Conservation (phyloP, 37 sponge, comb jelly and placozoan genomes). For the Halichondria panicea region DNA sequence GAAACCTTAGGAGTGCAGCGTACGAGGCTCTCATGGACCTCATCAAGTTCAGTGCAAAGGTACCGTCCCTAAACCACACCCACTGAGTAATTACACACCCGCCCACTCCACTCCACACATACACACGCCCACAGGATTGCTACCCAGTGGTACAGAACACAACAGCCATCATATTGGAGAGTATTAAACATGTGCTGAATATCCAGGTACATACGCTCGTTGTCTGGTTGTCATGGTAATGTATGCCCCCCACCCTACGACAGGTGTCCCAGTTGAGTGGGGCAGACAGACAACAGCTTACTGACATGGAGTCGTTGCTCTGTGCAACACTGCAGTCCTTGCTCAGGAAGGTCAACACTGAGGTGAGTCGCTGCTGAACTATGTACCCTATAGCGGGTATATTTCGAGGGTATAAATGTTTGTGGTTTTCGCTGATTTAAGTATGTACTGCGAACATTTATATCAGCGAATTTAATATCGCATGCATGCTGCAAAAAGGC, state of each 20-base stretch:
- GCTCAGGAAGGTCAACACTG: conserved; percentile 73
- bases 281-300: conserved; percentile 64
- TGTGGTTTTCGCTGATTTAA: too few species aligned
- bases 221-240: background rate
- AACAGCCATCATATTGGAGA: conserved; percentile 68
- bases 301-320: conserved; percentile 87
- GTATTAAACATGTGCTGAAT: conserved; percentile 64
- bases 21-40: conserved; percentile 97
- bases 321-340: conserved; percentile 97
- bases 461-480: too few species aligned
- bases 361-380: too few species aligned
- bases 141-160: conserved; percentile 82
- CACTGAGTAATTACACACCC: too few species aligned
- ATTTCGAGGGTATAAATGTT: too few species aligned
- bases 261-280: conserved; percentile 3
- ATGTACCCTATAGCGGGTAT: too few species aligned
- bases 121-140: conserved; percentile 70
- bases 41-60: conserved; percentile 91
- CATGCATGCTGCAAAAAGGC: too few species aligned
- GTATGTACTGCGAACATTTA: too few species aligned
- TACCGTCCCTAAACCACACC: too few species aligned
- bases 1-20: conserved; percentile 84
- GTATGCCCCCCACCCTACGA: background rate
- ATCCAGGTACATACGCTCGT: conserved; percentile 20
- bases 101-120: background rate